Evolutionary conservation across 1,140 invertebrate genomes (phyloP).

Genomic region (Drosophila seguyi): DNA sequence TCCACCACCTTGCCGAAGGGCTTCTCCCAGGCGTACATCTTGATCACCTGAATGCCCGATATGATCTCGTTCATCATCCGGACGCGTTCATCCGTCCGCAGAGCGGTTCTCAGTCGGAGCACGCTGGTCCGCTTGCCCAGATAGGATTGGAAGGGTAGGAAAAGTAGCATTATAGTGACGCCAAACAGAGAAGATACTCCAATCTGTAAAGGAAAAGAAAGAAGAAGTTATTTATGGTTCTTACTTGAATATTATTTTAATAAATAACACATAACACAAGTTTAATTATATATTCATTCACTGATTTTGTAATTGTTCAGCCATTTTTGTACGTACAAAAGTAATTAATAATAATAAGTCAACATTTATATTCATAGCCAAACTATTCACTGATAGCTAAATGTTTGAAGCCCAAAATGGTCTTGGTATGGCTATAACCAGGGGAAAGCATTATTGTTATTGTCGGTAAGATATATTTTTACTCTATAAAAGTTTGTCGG

Average conservation of each 20-base stretch:
- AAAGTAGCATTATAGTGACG: constrained; percentile 91
- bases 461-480: not conserved
- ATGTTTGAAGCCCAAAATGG: not conserved
- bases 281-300: not conserved
- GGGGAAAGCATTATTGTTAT: constrained; percentile 1
- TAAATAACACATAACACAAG: constrained; percentile 31
- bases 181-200: constrained; percentile 89
- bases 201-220: constrained; percentile 42
- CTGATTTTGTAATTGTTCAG: not conserved
- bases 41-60: constrained; percentile 95
- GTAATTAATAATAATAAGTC: constrained; percentile 16
- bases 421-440: not conserved
- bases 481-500: not conserved
- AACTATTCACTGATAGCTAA: constrained; percentile 1
- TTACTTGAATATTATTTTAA: not conserved
- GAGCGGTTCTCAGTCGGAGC: constrained; percentile 88
- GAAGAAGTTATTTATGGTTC: not conserved
- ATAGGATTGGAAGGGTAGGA: constrained; percentile 93
- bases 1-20: constrained; percentile 89
- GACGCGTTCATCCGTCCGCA: constrained; percentile 93
- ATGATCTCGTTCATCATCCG: constrained; percentile 96
- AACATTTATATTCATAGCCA: constrained; percentile 20
- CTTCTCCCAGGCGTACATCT: constrained; percentile 96
- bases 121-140: constrained; percentile 90
- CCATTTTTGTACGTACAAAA: not conserved